Conservation (phyloP, 2,113 vertebrate genomes). For the Erinaceus europaeus region DNA sequence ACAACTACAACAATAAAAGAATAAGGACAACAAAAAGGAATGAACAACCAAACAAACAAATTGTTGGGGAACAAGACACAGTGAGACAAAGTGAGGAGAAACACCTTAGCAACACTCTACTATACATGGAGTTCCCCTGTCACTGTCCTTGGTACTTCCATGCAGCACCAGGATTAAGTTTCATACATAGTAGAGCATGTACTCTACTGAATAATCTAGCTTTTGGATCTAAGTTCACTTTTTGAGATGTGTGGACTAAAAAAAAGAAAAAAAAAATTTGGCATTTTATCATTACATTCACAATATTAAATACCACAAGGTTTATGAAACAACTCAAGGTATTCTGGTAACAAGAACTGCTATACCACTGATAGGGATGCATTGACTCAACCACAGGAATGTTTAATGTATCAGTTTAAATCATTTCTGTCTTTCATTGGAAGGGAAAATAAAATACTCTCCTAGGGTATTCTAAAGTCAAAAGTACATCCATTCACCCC, state of each 20-base stretch:
- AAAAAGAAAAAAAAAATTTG: neutral
- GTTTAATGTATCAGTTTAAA: conserved; percentile 19
- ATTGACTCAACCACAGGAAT: neutral
- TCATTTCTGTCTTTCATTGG: neutral
- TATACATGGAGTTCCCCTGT: too few species aligned
- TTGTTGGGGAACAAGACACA: too few species aligned
- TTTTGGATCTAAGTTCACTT: neutral
- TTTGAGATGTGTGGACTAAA: neutral
- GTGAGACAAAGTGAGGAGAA: too few species aligned
- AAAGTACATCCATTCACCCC: neutral
- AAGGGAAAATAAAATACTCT: neutral
- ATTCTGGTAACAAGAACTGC: neutral
- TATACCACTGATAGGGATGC: neutral
- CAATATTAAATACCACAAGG: neutral
- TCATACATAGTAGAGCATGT: too few species aligned
- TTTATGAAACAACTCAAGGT: neutral
- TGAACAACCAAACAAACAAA: too few species aligned
- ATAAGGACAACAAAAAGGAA: too few species aligned
- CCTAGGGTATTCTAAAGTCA: neutral
- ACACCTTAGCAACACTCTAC: too few species aligned
- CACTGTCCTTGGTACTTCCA: too few species aligned
- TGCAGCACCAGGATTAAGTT: too few species aligned
- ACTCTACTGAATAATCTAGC: neutral
- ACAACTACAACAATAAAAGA: too few species aligned
- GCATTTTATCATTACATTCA: neutral